Evolutionary conservation across 2,113 vertebrate genomes (phyloP).

Genomic region (Elgaria multicarinata): DNA sequence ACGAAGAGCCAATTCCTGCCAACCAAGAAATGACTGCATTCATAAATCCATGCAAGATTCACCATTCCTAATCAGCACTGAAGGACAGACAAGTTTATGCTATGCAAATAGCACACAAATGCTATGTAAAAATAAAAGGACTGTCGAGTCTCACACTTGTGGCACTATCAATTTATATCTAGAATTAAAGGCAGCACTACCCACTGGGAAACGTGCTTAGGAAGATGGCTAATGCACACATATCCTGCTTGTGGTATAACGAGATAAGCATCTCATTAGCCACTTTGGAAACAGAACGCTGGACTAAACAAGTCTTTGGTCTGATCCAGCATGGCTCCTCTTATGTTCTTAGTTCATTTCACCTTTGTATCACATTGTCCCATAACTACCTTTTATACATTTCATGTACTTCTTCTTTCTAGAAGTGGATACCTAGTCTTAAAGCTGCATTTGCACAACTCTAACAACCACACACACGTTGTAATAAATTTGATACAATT

Average conservation of each 20-base stretch:
- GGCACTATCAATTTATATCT: not conserved
- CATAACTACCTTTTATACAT: not conserved
- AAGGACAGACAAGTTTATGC: not conserved
- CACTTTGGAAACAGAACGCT: not conserved
- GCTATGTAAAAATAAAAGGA: not conserved
- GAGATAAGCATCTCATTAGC: not conserved
- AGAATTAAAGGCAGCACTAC: not conserved
- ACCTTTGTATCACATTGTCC: not conserved
- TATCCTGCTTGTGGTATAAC: not conserved
- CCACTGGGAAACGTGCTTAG: not conserved
- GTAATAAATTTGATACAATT: not conserved
- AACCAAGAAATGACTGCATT: slow-evolving; percentile 37
- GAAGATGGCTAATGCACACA: not conserved
- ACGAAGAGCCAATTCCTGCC: slow-evolving; percentile 93
- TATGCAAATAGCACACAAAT: not conserved
- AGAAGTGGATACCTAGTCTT: not conserved
- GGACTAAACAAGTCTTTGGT: not conserved
- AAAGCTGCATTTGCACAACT: not conserved
- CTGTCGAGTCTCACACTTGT: not conserved
- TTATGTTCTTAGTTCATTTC: not conserved
- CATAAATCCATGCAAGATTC: slow-evolving; percentile 35
- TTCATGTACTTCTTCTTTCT: not conserved
- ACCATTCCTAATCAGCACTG: not conserved
- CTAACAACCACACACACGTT: too few species aligned
- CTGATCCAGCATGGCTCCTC: not conserved